These are phyloP conservation scores for Argya squamiceps DNA, from an alignment of 2,797 vertebrate species.

Conservation along the genomic window DNA sequence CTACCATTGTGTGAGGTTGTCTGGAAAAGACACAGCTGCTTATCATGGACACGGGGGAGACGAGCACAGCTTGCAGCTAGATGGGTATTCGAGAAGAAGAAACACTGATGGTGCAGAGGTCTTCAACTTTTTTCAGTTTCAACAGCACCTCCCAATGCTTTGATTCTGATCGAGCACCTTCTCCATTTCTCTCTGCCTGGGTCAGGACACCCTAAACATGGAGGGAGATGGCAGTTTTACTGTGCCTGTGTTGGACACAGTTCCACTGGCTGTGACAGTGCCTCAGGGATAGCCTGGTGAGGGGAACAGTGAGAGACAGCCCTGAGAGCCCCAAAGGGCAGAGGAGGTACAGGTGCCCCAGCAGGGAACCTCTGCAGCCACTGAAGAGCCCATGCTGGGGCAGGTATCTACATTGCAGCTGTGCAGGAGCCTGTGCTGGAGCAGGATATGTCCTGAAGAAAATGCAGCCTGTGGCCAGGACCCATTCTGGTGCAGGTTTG, in stretches of 20 bases:
- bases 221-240: not conserved
- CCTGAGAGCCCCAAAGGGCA: accelerated
- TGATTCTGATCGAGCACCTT: not conserved
- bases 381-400: not conserved
- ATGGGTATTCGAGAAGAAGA: not conserved
- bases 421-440: not conserved
- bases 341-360: accelerated
- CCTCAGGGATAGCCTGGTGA: not conserved
- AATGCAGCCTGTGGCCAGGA: not conserved
- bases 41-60: not conserved
- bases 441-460: not conserved
- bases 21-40: not conserved
- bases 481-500: not conserved
- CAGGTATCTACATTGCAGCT: not conserved
- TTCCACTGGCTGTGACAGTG: not conserved
- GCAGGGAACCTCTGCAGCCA: not conserved
- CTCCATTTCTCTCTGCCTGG: no score
- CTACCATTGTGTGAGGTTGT: not conserved
- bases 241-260: not conserved
- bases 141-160: not conserved
- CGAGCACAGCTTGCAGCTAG: not conserved
- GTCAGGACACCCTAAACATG: not conserved
- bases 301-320: not conserved
- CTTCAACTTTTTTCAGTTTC: not conserved
- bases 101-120: not conserved